Percentiles rank a stretch among this genome's conserved stretches.
These are phyloP conservation scores for Anabacerthia variegaticeps DNA, from an alignment of 2,797 vertebrate genomes.

Conservation along the genomic window DNA sequence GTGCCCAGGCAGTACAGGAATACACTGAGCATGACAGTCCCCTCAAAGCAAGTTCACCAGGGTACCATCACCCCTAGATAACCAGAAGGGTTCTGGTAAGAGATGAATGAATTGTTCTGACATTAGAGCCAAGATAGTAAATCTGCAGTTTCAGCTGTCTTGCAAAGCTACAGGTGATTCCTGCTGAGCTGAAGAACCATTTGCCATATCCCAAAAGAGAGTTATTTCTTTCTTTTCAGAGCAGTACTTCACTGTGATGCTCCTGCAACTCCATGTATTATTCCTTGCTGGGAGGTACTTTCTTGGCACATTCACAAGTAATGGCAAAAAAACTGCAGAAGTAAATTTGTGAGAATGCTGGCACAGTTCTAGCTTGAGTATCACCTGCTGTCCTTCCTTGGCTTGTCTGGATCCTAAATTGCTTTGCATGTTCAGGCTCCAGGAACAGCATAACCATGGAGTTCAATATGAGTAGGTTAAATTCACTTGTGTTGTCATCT, in stretches of 20 bases:
- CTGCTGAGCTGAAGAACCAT: background rate
- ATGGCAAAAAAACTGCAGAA: background rate
- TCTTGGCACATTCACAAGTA: background rate
- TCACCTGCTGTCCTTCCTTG: conserved; percentile 15
- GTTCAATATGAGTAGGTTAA: background rate
- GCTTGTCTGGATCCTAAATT: background rate
- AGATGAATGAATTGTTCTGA: background rate
- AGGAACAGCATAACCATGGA: background rate
- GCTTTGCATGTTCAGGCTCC: background rate
- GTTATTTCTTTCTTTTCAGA: background rate
- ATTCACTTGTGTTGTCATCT: background rate
- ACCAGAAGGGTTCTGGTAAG: background rate
- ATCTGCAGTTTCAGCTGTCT: background rate
- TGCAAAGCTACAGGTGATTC: background rate
- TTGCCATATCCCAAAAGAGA: background rate
- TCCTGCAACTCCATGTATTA: background rate
- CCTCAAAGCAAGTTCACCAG: background rate
- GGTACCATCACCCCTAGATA: background rate
- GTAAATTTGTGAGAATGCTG: background rate
- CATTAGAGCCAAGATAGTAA: background rate
- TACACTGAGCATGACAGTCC: background rate
- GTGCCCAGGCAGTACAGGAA: background rate
- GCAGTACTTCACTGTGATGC: background rate
- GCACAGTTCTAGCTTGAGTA: background rate
- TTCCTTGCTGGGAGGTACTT: background rate